These are phyloP conservation scores for Pterostichus madidus DNA, from an alignment of 2,888 invertebrate species.

Conservation along the genomic window DNA sequence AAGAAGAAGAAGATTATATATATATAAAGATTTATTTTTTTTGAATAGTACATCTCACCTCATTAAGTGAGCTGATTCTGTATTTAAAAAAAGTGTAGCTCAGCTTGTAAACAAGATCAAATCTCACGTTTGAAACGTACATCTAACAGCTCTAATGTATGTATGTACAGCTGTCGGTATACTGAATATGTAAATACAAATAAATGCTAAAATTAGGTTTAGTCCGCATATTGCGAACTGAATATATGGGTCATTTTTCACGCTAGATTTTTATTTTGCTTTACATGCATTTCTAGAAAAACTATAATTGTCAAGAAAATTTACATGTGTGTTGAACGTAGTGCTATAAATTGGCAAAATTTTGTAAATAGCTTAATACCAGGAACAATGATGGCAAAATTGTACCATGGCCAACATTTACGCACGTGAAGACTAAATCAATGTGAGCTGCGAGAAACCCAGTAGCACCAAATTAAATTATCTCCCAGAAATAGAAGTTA, in stretches of 20 bases:
- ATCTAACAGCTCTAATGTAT: no score
- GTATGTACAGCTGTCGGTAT: no score
- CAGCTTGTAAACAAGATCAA: no score
- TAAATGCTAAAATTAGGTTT: conserved; percentile 1
- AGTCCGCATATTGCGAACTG: background rate
- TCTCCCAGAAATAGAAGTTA: background rate
- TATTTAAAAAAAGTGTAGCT: no score
- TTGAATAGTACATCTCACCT: no score
- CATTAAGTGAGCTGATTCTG: no score
- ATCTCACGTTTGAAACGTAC: no score
- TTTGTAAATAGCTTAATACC: conserved; percentile 6
- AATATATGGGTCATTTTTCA: conserved; percentile 40
- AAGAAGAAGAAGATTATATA: no score
- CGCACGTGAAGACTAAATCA: conserved; percentile 9
- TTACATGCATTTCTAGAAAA: conserved; percentile 9
- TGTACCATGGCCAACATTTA: conserved; percentile 5
- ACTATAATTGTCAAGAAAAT: conserved; percentile 37
- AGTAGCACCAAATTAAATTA: conserved; percentile 13
- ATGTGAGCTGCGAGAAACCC: background rate
- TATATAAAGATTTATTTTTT: no score
- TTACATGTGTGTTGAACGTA: conserved; percentile 21
- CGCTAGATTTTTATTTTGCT: conserved; percentile 5
- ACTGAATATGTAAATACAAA: no score
- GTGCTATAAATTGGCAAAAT: background rate
- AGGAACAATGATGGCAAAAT: background rate